Evolutionary conservation across 2,888 invertebrate genomes (phyloP).

Genomic region (Tethea ocularis): DNA sequence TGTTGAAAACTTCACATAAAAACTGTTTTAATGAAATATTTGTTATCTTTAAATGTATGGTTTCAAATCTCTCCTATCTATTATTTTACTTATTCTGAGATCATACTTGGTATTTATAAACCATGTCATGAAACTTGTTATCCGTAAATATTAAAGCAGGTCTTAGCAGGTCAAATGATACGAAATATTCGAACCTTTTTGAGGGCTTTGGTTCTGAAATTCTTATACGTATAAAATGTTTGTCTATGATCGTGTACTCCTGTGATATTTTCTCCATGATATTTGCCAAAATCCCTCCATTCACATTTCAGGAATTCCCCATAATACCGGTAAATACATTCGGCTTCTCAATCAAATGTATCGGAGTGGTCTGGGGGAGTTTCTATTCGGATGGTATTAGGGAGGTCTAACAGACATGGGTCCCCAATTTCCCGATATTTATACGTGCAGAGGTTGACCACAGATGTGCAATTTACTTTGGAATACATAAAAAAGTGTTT

Average conservation of each 20-base stretch:
- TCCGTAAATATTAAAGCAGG: not conserved
- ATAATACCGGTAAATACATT: constrained; percentile 32
- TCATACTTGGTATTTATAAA: not conserved
- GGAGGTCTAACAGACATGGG: constrained; percentile 48
- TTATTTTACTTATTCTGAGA: not conserved
- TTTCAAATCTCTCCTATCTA: not conserved
- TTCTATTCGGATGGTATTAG: constrained; percentile 52
- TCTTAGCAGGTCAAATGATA: not conserved
- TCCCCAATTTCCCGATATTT: constrained; percentile 63
- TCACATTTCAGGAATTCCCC: constrained; percentile 10
- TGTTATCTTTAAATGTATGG: too few relatives aligned
- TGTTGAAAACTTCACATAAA: not conserved
- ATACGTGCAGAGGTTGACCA: constrained; percentile 34
- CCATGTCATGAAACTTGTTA: not conserved
- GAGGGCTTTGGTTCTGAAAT: not conserved
- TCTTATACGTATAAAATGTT: not conserved
- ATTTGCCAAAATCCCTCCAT: constrained; percentile 5
- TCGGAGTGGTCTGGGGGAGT: constrained; percentile 35
- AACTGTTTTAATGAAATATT: not conserved
- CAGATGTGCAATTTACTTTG: not conserved
- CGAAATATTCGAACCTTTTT: not conserved
- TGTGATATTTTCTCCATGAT: constrained; percentile 2
- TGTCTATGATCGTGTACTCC: not conserved
- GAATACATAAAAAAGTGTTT: constrained; percentile 1
- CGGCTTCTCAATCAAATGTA: constrained; percentile 49